Base-by-base conservation (phyloP, 2,888 invertebrate genomes). In the Schrankia costaestrigalis region DNA sequence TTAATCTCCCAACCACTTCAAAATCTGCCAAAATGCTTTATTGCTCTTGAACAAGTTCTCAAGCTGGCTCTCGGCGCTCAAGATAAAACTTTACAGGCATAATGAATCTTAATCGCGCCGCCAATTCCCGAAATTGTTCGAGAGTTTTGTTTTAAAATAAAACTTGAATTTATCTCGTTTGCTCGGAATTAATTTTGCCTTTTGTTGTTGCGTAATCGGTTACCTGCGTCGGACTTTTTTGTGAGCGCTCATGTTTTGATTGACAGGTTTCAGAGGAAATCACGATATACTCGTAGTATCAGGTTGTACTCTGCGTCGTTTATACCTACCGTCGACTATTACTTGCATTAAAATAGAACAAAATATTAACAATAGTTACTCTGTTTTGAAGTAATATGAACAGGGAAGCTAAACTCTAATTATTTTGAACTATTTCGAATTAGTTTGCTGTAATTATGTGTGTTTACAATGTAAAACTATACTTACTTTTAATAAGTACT, bases 21-120 rank as follows among this genome's bases (percentile, higher is more conserved):
- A 80, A 84, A 85, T 83, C 78, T 76, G 78, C 78, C 83, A 80
- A 85, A 85, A 85, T 85, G 84, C 80, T 86, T 86, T 86, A 86
- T 85, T 79, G 80, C 83, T 74, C 71, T 63, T 63, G 74, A 79
- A 78, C 73, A 80, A 80, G 71, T 76, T 71, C 60, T 61, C 71
- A 69, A 78, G 76, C 56, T 56, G 56, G 56, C 54, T 56, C 54
- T 71, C 71, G 70, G 63, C 64, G 63, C 69, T 68, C 68, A 62
- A 80, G 84, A 85, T 85, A 84, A 85, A 85, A 86, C 84, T 86
- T 85, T 77, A 79, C 76, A 80, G 67, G 79, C 79, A 81, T 84
- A 85, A 85, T 85, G 86, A 85, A 84, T 85, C 84, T 79, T 82
- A 84, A 83, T 82, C 79, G 77, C 68, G 64, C 69, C 72, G 79